A percentile compares a stretch with the other conserved stretches of the same genome.
Evolutionary conservation across 2,113 vertebrate genomes (phyloP).

Genomic region (Microtus ochrogaster): DNA sequence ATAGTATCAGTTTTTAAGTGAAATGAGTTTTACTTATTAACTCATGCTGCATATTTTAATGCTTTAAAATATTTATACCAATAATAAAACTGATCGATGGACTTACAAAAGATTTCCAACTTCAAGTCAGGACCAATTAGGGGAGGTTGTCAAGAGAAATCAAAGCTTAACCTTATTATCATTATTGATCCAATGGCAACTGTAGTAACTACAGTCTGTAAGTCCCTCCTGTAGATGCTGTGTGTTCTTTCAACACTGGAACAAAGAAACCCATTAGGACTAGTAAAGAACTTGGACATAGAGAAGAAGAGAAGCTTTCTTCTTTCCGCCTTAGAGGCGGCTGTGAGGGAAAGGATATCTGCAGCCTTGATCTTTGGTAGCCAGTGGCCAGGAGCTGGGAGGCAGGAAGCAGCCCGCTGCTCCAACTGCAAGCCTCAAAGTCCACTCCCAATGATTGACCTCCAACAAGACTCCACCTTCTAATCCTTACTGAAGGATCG

Average conservation of each 20-base stretch:
- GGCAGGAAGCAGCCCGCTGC: too few species aligned
- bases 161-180: neutral
- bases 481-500: neutral
- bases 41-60: neutral
- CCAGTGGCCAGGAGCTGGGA: too few species aligned
- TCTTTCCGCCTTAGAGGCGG: neutral
- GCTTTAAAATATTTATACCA: conserved; percentile 41
- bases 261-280: neutral
- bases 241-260: neutral
- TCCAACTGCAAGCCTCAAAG: too few species aligned
- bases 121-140: conserved; percentile 32
- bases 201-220: neutral
- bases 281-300: neutral
- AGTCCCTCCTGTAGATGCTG: neutral
- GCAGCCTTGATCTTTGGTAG: neutral
- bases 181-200: conserved; percentile 13
- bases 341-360: neutral
- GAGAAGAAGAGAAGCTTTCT: neutral
- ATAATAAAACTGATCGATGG: neutral
- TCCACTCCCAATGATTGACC: too few species aligned
- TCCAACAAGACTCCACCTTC: neutral
- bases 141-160: conserved; percentile 32
- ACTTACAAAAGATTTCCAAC: neutral
- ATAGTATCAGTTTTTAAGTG: neutral
- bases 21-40: conserved; percentile 9